These are phyloP conservation scores for Dermochelys coriacea DNA, from an alignment of 2,797 vertebrate genomes.

Conservation along the genomic window DNA sequence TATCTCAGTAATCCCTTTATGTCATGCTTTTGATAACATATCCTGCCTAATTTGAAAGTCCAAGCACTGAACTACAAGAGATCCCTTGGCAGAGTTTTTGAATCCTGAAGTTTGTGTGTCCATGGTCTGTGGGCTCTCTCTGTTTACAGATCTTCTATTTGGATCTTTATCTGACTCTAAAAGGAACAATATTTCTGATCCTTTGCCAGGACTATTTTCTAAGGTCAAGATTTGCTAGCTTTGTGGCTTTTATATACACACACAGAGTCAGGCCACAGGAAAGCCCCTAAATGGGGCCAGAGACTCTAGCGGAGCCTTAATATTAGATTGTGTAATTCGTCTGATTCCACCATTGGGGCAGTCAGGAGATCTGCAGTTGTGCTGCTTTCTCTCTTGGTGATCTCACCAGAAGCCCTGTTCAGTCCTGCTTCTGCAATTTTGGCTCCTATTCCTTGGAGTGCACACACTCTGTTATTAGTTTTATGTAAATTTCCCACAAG, in stretches of 20 bases:
- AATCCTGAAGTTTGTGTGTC: conserved; percentile 33
- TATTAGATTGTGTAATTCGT: not conserved
- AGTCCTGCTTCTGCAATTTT: not conserved
- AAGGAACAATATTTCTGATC: not conserved
- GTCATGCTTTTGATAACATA: conserved; percentile 67
- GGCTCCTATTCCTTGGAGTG: not conserved
- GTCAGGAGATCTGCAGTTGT: not conserved
- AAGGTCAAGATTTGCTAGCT: not conserved
- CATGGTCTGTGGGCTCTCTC: conserved; percentile 34
- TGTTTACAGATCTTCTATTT: not conserved
- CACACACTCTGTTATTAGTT: not conserved
- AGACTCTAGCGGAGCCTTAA: not conserved
- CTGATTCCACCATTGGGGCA: not conserved
- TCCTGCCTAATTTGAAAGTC: conserved; percentile 55
- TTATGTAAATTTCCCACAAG: not conserved
- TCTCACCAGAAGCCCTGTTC: not conserved
- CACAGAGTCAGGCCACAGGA: not conserved
- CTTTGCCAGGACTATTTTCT: accelerated
- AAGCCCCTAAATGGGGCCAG: not conserved
- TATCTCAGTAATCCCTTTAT: conserved; percentile 43
- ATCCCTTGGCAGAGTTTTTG: not conserved
- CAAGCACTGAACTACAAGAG: conserved; percentile 28
- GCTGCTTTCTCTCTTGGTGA: not conserved
- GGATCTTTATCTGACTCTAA: not conserved
- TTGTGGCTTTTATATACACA: not conserved